These are phyloP conservation scores for Lepetodrilus schrolli DNA, from an alignment of 2,888 invertebrate genomes.

Conservation along the genomic window DNA sequence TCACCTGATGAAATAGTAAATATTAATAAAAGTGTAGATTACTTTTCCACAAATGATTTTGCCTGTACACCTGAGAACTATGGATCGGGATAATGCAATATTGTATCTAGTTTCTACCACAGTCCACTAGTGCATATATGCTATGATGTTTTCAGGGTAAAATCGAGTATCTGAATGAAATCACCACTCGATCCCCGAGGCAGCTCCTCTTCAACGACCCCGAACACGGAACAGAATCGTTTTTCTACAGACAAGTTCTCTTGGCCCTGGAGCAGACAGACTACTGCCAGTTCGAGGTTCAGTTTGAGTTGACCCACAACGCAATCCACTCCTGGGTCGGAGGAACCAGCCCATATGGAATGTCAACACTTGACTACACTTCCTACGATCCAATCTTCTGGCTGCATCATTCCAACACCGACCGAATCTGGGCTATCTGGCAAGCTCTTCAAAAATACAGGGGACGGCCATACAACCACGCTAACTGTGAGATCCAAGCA, in stretches of 20 bases:
- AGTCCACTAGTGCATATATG: no score
- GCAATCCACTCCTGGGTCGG: constrained; percentile 41
- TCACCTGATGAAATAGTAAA: no score
- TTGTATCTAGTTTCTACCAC: no score
- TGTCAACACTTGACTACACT: constrained; percentile 45
- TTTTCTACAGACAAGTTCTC: constrained; percentile 44
- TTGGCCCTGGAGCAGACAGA: constrained; percentile 43
- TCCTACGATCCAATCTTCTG: constrained; percentile 49
- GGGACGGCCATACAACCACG: constrained; percentile 33
- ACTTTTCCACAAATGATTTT: no score
- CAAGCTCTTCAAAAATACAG: constrained; percentile 35
- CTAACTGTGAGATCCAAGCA: constrained; percentile 32
- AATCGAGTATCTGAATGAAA: not conserved
- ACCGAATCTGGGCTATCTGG: constrained; percentile 44
- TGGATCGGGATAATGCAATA: no score
- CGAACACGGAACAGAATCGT: constrained; percentile 39
- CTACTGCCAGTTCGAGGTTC: constrained; percentile 41
- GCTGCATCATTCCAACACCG: constrained; percentile 45
- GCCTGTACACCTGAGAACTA: no score
- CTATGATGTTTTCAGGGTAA: no score
- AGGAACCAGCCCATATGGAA: constrained; percentile 32
- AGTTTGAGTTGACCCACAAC: constrained; percentile 44
- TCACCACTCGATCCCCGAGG: constrained; percentile 41
- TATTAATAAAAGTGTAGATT: no score
- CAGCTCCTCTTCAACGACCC: constrained; percentile 46